A percentile compares a stretch with the other conserved stretches of the same genome.
Conservation (phyloP, 2,797 vertebrate species). For the Lithobates pipiens region DNA sequence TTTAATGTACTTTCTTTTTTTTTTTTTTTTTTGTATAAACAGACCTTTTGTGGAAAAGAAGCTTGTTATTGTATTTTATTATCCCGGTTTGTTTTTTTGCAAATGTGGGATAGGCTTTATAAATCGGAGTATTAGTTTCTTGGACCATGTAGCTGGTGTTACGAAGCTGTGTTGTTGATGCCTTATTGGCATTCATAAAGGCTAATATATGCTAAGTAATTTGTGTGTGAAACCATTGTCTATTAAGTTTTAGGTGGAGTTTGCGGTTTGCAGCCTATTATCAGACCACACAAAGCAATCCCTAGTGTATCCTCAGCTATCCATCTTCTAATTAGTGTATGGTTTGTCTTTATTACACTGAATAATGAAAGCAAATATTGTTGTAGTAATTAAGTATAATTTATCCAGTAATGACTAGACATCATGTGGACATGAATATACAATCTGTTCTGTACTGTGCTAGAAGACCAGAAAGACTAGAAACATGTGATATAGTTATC, state of each 20-base stretch:
- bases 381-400: constrained; percentile 62
- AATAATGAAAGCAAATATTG: constrained; percentile 63
- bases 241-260: constrained; percentile 67
- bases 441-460: constrained; percentile 56
- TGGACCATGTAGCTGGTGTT: neutral
- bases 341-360: constrained; percentile 65
- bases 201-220: constrained; percentile 3
- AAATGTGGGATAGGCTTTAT: too few relatives aligned
- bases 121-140: neutral
- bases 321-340: constrained; percentile 64
- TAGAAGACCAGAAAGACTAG: constrained; percentile 39
- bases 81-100: too few relatives aligned
- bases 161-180: neutral
- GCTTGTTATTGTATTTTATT: too few relatives aligned
- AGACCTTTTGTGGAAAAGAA: too few relatives aligned
- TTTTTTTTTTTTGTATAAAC: too few relatives aligned
- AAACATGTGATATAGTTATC: constrained; percentile 18
- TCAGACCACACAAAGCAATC: constrained; percentile 68
- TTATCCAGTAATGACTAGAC: constrained; percentile 63
- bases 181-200: neutral
- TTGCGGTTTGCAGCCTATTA: constrained; percentile 69
- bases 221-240: constrained; percentile 56
- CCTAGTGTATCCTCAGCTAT: constrained; percentile 66
- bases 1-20: too few relatives aligned
- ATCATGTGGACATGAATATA: constrained; percentile 64